Evolutionary conservation across 2,888 invertebrate genomes (phyloP).

Genomic region (Pseudolycoriella hygida): DNA sequence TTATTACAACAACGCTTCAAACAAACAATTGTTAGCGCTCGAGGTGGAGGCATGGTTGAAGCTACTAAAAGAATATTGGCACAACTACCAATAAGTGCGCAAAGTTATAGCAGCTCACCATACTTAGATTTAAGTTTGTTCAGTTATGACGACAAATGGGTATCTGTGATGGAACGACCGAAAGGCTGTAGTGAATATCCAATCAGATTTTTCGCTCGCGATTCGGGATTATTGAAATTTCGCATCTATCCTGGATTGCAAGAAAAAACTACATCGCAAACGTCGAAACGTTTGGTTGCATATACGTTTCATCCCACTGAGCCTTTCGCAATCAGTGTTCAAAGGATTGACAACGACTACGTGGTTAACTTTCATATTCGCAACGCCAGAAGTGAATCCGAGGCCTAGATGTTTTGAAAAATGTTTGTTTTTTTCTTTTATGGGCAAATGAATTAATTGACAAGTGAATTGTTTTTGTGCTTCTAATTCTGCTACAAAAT

Average conservation of each 20-base stretch:
- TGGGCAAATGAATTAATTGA: no score
- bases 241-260: conserved; percentile 73
- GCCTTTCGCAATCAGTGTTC: conserved; percentile 90
- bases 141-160: conserved; percentile 91
- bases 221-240: conserved; percentile 65
- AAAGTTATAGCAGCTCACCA: conserved; percentile 83
- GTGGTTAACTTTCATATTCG: conserved; percentile 89
- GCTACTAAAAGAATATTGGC: conserved; percentile 78
- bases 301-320: conserved; percentile 94
- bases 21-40: conserved; percentile 75
- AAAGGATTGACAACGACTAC: conserved; percentile 81
- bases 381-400: conserved; percentile 27
- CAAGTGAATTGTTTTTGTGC: no score
- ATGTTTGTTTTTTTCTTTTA: no score
- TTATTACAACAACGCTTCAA: conserved; percentile 54
- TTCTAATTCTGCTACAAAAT: no score
- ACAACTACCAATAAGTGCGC: conserved; percentile 85
- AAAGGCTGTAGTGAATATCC: conserved; percentile 86
- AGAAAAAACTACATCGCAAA: conserved; percentile 40
- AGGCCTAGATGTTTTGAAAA: no score
- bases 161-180: conserved; percentile 88
- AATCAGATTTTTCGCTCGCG: conserved; percentile 71
- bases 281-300: conserved; percentile 67
- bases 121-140: conserved; percentile 83
- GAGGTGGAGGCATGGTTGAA: conserved; percentile 77